Evolutionary conservation across 2,888 invertebrate species (phyloP).

Genomic region (Punctoribates punctum): DNA sequence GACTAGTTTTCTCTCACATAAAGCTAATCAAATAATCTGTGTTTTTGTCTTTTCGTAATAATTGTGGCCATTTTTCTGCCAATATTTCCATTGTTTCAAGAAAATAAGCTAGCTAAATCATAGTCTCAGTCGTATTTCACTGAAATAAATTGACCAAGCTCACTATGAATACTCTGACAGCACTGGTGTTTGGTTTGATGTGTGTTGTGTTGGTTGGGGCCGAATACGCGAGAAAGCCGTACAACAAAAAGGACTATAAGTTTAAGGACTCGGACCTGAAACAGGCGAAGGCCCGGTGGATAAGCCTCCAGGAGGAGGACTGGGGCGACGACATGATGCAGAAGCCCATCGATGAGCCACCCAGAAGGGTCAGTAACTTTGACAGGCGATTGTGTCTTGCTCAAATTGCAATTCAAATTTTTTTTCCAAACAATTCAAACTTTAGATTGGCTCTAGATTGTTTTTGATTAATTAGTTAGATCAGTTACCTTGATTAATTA

Average conservation of each 20-base stretch:
- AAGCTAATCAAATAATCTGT: too few relatives aligned
- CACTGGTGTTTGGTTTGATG: neutral
- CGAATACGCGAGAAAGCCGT: neutral
- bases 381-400: too few relatives aligned
- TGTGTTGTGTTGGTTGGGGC: neutral
- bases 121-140: neutral
- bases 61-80: neutral
- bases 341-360: conserved; percentile 45
- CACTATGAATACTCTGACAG: neutral
- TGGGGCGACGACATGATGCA: conserved; percentile 46
- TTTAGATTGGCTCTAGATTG: too few relatives aligned
- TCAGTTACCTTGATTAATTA: too few relatives aligned
- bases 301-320: conserved; percentile 35
- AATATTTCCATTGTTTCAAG: neutral
- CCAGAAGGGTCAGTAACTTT: conserved; percentile 40
- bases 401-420: too few relatives aligned
- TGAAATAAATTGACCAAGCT: too few relatives aligned
- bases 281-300: conserved; percentile 39
- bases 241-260: conserved; percentile 17
- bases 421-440: conserved; percentile 28
- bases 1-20: neutral
- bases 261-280: conserved; percentile 36
- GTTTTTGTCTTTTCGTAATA: neutral
- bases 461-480: too few relatives aligned
- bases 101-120: neutral